phyloP scores from a whole-genome alignment of 64 coral and sea anemone genomes.

The Exaiptasia diaphana region DNA sequence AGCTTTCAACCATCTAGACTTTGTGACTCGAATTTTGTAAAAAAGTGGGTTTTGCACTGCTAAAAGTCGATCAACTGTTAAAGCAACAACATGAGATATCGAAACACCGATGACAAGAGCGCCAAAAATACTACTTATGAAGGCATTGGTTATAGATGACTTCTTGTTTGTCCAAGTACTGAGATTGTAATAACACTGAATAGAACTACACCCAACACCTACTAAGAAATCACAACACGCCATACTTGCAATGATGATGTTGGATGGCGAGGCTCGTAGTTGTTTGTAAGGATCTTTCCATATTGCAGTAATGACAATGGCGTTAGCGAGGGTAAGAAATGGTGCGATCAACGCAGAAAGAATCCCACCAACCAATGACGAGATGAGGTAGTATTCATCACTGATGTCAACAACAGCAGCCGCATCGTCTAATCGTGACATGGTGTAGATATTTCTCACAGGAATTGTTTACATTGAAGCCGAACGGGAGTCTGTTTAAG shows the following conservation, averaged over 20 bases:
- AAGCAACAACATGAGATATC: constrained; percentile 5
- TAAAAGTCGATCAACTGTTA: constrained; percentile 28
- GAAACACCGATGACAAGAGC: neutral
- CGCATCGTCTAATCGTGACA: neutral
- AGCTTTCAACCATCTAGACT: neutral
- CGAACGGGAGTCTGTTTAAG: neutral
- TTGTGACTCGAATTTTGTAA: constrained; percentile 15
- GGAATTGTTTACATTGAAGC: neutral
- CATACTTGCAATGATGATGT: constrained; percentile 20
- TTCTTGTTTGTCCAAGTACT: neutral
- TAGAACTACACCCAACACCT: constrained; percentile 3
- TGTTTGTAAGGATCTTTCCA: constrained; percentile 59
- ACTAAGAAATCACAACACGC: constrained; percentile 36
- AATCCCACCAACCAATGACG: neutral
- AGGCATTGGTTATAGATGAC: neutral
- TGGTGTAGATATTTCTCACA: neutral
- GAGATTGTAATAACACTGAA: neutral
- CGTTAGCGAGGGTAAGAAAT: constrained; percentile 4
- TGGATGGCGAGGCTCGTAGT: constrained; percentile 29
- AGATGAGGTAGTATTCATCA: neutral
- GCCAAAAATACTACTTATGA: neutral
- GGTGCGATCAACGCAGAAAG: neutral
- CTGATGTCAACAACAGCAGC: neutral
- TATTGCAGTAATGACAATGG: constrained; percentile 13
- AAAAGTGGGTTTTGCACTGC: constrained; percentile 6